Percentiles rank a stretch among this genome's conserved stretches.
These are phyloP conservation scores for Naja naja DNA, from an alignment of 2,113 vertebrate genomes.

Conservation along the genomic window DNA sequence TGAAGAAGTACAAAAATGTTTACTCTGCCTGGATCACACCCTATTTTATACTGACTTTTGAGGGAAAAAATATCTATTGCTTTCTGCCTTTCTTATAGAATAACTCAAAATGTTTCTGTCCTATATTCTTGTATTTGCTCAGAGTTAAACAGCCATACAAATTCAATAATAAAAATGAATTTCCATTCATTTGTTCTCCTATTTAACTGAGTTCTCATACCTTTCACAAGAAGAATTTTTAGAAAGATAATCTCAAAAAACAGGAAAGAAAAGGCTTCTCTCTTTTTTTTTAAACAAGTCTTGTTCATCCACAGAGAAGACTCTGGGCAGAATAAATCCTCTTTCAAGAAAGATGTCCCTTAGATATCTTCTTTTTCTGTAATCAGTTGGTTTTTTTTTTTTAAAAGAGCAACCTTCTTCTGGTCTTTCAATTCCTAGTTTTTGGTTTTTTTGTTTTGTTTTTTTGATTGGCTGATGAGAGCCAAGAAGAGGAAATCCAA, in stretches of 20 bases:
- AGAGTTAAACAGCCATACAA: conserved; percentile 22
- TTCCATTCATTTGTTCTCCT: conserved; percentile 24
- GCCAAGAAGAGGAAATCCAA: neutral
- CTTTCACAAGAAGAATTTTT: neutral
- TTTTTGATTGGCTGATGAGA: neutral
- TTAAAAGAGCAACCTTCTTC: neutral
- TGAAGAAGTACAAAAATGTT: neutral
- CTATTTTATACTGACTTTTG: neutral
- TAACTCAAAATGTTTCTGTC: neutral
- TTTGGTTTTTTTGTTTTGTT: neutral
- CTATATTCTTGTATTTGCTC: neutral
- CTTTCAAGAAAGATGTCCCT: neutral
- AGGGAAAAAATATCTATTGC: neutral
- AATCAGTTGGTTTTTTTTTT: neutral
- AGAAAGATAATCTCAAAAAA: neutral
- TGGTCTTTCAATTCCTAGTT: neutral
- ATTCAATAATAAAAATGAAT: conserved; percentile 24
- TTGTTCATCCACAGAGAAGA: neutral
- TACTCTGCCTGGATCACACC: neutral
- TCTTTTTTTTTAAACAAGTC: neutral
- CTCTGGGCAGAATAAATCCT: neutral
- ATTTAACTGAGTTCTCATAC: conserved; percentile 1
- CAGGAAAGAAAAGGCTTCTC: neutral
- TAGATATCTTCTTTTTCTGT: conserved; percentile 12
- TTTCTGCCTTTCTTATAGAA: neutral